Percentiles rank a stretch among this genome's conserved stretches.
Conservation (phyloP, 1,140 invertebrate genomes). For the Ptiloglossa arizonensis region DNA sequence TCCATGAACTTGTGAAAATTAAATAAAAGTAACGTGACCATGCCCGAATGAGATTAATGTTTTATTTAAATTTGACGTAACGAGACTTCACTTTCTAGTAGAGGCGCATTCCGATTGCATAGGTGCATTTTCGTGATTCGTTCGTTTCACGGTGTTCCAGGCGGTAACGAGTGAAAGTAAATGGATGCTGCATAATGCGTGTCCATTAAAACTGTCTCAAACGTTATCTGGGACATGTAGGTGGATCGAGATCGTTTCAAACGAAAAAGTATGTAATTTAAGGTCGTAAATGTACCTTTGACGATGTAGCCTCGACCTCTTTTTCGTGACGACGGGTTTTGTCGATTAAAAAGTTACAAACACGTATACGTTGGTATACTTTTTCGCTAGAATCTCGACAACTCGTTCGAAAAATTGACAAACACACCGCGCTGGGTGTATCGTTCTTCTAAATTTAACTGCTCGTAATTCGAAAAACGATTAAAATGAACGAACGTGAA, state of each 20-base stretch:
- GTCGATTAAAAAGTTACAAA: not conserved
- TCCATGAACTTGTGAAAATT: not conserved
- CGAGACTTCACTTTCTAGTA: slow-evolving; percentile 19
- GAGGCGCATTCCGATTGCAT: slow-evolving; percentile 29
- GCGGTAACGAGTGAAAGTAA: slow-evolving; percentile 64
- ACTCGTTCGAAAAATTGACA: not conserved
- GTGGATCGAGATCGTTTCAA: slow-evolving; percentile 1
- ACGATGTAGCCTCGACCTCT: not conserved
- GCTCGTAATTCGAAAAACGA: not conserved
- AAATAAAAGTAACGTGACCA: not conserved
- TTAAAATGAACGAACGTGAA: not conserved
- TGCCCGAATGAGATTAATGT: not conserved
- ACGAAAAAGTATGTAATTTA: not conserved
- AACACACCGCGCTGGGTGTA: not conserved
- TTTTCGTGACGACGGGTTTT: not conserved
- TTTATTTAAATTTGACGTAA: slow-evolving; percentile 4
- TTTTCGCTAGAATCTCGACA: not conserved
- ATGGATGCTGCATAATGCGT: slow-evolving; percentile 17
- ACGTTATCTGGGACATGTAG: slow-evolving; percentile 18
- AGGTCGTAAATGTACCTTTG: slow-evolving; percentile 7
- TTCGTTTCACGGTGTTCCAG: slow-evolving; percentile 20
- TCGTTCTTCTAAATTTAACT: not conserved
- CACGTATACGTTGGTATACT: not conserved
- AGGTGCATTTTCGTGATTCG: slow-evolving; percentile 23
- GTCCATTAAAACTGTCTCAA: slow-evolving; percentile 9